These are phyloP conservation scores for Patiria miniata DNA, from an alignment of 35 echinoderm and acorn worm species.

Conservation along the genomic window DNA sequence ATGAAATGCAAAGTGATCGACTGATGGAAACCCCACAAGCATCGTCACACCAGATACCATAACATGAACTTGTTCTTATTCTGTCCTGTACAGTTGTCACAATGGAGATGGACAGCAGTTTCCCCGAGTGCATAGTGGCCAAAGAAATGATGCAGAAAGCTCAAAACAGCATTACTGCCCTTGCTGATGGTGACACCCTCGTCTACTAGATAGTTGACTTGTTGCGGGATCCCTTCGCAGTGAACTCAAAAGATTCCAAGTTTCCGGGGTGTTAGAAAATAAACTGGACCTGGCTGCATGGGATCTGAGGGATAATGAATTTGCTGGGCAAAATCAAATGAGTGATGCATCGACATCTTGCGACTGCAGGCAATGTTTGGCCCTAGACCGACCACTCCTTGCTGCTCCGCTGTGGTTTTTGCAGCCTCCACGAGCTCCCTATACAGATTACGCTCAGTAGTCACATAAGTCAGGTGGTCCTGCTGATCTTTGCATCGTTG, in stretches of 20 bases:
- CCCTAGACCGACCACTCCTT: neutral
- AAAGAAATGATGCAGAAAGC: conserved; percentile 56
- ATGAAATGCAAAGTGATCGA: conserved; percentile 41
- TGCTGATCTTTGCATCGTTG: neutral
- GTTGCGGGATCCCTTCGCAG: conserved; percentile 58
- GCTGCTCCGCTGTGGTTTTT: neutral
- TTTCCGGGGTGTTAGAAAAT: conserved; percentile 55
- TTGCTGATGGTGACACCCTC: conserved; percentile 38
- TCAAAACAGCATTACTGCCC: conserved; percentile 49
- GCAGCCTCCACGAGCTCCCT: neutral
- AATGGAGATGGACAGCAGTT: conserved; percentile 32
- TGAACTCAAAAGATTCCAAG: conserved; percentile 54
- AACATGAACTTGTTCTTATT: conserved; percentile 77
- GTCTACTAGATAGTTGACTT: conserved; percentile 71
- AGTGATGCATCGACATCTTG: conserved; percentile 17
- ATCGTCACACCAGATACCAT: conserved; percentile 60
- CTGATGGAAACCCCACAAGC: conserved; percentile 29
- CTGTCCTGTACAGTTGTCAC: conserved; percentile 69
- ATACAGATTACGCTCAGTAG: neutral
- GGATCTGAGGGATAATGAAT: conserved; percentile 63
- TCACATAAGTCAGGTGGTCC: neutral
- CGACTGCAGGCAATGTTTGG: neutral
- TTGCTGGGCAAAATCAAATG: conserved; percentile 69
- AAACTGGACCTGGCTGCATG: conserved; percentile 63
- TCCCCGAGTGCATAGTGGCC: conserved; percentile 37